Evolutionary conservation across 92 coral and sea anemone species (phyloP), one percentile per base, ranked within the genome.

Genomic region (Palythoa grandis): DNA sequence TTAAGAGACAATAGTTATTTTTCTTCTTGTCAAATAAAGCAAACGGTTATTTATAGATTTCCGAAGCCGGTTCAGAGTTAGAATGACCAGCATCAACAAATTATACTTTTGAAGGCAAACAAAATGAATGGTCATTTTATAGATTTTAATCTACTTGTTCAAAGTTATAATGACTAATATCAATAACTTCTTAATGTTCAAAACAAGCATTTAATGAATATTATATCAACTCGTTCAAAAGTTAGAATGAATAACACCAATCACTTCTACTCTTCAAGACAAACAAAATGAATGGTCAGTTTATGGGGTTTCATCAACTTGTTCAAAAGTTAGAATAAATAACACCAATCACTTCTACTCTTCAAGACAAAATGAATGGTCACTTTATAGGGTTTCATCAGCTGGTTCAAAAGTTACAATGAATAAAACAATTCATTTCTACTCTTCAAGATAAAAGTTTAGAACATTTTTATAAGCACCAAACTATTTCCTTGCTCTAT

Each of bases 271-370:
- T 72, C 20, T 43, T 72, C 14, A 72, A 72, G 35, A 43, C 22
- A 43, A 43, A 13, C 13, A 39, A 43, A 72, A 72, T 13, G 52
- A 39, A 13, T 70, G 40, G 74, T 66, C 12, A 24, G 13, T 68
- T 9, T 22, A 70, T 70, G 7, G 48, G 35, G 14, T 35, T 35
- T 24, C 47, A 19, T 12, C 74, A 29, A 29, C 35, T 70, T 5
- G n/a, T 29, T 70, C 74, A 70, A 70, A 70, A 23, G 40, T 70
- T 25, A 14, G 47, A 70, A 70, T 19, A 5, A 70, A 70, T 70
- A 70, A 70, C 73, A 69, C n/a, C 47, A 29, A 25, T 69, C 73
- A 25, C 23, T 68, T 25, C 73, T 69, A 69, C 73, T 69, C 40
- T 69, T 69, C 17, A 69, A 69, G 47, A 69, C 47, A 29, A 29